Evolutionary conservation across 2,888 invertebrate species (phyloP).

Genomic region (Margaritifera margaritifera): DNA sequence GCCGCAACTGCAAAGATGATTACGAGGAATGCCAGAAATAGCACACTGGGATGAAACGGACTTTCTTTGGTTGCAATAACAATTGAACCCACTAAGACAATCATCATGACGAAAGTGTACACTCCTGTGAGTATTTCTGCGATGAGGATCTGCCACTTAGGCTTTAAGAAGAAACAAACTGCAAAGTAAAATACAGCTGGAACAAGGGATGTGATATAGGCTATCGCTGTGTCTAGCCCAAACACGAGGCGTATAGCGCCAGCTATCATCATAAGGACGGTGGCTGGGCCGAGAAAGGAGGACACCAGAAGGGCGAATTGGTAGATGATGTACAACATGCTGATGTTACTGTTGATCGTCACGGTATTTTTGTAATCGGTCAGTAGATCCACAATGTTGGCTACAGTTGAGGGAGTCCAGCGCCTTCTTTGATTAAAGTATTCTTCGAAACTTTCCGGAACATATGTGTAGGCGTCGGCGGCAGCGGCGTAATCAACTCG

Average conservation of each 20-base stretch:
- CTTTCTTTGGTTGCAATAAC: conserved; percentile 50
- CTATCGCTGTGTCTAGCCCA: conserved; percentile 41
- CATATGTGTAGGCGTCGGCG: conserved; percentile 63
- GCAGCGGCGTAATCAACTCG: conserved; percentile 65
- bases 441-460: conserved; percentile 64
- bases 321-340: conserved; percentile 73
- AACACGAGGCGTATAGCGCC: conserved; percentile 65
- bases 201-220: conserved; percentile 56
- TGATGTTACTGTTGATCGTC: conserved; percentile 96
- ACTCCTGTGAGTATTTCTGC: conserved; percentile 62
- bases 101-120: conserved; percentile 68
- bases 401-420: conserved; percentile 66
- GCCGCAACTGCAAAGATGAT: conserved; percentile 60
- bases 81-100: conserved; percentile 65
- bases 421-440: conserved; percentile 65
- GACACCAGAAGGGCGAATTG: conserved; percentile 86
- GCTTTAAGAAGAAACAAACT: conserved; percentile 56
- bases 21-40: conserved; percentile 59
- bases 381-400: conserved; percentile 61
- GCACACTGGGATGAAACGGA: conserved; percentile 65
- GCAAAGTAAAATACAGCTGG: conserved; percentile 60
- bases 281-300: conserved; percentile 84
- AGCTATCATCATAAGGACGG: conserved; percentile 70
- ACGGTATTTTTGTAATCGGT: conserved; percentile 92
- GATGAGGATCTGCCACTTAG: conserved; percentile 57